A percentile compares a stretch with the other conserved stretches of the same genome.
phyloP scores from a whole-genome alignment of 2,113 vertebrate genomes.

The Serinus canaria region DNA sequence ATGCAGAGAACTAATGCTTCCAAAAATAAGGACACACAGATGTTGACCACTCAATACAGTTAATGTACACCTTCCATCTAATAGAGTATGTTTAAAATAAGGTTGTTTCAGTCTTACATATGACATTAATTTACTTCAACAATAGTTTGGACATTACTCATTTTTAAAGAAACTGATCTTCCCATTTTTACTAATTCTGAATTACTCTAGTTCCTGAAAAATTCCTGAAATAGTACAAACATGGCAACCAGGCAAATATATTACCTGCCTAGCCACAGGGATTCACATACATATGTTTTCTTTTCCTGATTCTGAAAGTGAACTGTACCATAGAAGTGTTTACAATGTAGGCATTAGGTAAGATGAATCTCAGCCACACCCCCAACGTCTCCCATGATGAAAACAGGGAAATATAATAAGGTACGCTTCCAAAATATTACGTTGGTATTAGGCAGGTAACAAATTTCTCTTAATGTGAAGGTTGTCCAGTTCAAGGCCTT shows the following conservation, averaged over 20 bases:
- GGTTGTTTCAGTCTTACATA: background rate
- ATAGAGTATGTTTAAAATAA: background rate
- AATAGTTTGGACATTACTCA: background rate
- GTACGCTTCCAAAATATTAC: background rate
- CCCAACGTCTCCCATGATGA: fast-evolving
- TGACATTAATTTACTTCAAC: background rate
- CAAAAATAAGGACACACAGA: background rate
- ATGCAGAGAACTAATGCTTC: background rate
- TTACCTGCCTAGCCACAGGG: background rate
- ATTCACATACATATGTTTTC: background rate
- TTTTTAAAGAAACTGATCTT: background rate
- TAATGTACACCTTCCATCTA: background rate
- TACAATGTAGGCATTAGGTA: background rate
- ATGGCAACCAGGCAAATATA: background rate
- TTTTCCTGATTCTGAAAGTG: background rate
- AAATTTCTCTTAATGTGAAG: background rate
- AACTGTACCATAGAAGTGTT: background rate
- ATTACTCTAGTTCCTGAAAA: background rate
- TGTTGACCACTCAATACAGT: background rate
- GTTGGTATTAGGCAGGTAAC: background rate
- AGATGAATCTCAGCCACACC: background rate
- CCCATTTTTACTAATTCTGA: background rate
- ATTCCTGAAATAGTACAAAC: background rate
- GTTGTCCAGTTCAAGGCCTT: background rate
- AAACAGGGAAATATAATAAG: background rate